Base-by-base conservation (phyloP, 1,140 invertebrate species). In the Nomia melanderi region DNA sequence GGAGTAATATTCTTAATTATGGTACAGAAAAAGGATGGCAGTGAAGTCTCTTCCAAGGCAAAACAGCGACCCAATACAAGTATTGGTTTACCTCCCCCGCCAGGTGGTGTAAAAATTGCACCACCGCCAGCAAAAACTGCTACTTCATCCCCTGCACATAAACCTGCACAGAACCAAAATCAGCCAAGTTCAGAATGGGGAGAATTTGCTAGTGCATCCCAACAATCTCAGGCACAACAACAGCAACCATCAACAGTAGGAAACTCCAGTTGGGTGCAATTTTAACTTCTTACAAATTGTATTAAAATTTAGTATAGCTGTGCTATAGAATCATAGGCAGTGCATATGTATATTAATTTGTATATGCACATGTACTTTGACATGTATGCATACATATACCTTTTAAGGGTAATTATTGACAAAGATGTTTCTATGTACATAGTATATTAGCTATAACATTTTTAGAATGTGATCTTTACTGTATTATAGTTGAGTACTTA, bases 11-110 rank as follows among this genome's bases (percentile, higher is more conserved):
- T 77, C 14, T 65, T 29, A 59, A 88, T 88, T 91, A 20, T 63
- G 0, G 11, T 78, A 54, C 84, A 98, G 96, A 97, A 97, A 95
- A 98, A 97, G 93, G 96, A 98, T 93, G 96, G 96, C 11, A 95
- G 94, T 82, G 96, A 97, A 85, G 93, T 93, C 65, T 85, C 93
- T 86, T 91, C 93, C 90, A 92, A 95, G 90, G 89, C 95, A 81
- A 94, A 95, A 88, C 92, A 95, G 88, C 92, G 94, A 87, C 87
- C 93, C 78, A 88, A 88, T 69, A 88, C 91, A 54, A 95, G 94
- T 29, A 93, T 95, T 41, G 93, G 97, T 69, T 93, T 97, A 39
- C 97, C 97, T 72, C 97, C 98, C 56, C 97, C 97, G 39, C 97
- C 97, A 36, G 96, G 96, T 27, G 95, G 94, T 57, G 90, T 94